Percentiles rank a stretch among this genome's conserved stretches.
phyloP scores from a whole-genome alignment of 2,888 invertebrate genomes.

The Eupithecia subumbrata region DNA sequence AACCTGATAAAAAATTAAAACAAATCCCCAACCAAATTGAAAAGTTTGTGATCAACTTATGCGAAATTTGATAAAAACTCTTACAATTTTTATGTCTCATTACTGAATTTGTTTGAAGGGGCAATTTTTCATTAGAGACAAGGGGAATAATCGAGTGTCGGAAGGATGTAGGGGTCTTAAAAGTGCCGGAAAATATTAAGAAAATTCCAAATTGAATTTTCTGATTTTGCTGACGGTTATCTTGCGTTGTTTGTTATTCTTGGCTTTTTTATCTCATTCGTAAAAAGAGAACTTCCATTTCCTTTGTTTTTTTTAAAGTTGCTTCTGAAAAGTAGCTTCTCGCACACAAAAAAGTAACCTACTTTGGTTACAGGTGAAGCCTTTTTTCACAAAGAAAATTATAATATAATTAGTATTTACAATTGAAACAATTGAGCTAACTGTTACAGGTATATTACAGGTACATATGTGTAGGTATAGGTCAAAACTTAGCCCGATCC shows the following conservation, averaged over 20 bases:
- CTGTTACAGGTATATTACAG: no score
- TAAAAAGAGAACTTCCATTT: not conserved
- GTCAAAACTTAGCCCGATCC: not conserved
- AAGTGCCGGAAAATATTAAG: slow-evolving; percentile 14
- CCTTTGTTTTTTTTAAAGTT: not conserved
- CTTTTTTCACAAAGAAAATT: no score
- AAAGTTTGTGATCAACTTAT: slow-evolving; percentile 39
- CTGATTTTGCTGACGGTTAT: slow-evolving; percentile 9
- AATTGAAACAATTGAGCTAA: no score
- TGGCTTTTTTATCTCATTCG: not conserved
- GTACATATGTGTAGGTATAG: not conserved
- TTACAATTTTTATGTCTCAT: slow-evolving; percentile 45
- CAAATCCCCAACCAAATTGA: slow-evolving; percentile 28
- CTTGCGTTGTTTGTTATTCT: slow-evolving; percentile 1
- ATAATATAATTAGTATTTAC: no score
- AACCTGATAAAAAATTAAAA: slow-evolving; percentile 11
- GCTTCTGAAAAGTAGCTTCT: not conserved
- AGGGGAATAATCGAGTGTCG: slow-evolving; percentile 37
- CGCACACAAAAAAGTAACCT: not conserved
- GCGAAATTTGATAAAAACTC: slow-evolving; percentile 36
- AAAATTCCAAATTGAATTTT: slow-evolving; percentile 12
- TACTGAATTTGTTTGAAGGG: slow-evolving; percentile 43
- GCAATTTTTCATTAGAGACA: slow-evolving; percentile 47
- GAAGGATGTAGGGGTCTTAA: slow-evolving; percentile 25
- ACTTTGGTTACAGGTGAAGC: not conserved